Percentiles rank a stretch among this genome's conserved stretches.
Evolutionary conservation across 1,140 invertebrate species (phyloP).

Genomic region (Vanessa atalanta): DNA sequence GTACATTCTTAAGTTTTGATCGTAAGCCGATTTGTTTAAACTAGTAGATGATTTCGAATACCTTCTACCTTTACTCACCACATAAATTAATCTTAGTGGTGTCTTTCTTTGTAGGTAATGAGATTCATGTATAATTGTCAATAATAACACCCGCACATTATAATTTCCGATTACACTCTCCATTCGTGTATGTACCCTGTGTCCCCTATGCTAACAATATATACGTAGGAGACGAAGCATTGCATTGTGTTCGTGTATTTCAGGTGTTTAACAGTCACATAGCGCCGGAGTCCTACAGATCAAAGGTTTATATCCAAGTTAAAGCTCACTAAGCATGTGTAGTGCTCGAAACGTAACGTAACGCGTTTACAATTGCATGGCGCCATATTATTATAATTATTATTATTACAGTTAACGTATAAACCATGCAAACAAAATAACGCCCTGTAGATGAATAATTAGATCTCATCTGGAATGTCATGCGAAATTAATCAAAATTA

Average conservation of each 20-base stretch:
- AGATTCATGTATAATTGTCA: background rate
- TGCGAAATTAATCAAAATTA: slow-evolving; percentile 27
- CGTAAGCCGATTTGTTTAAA: background rate
- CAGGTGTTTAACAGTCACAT: slow-evolving; percentile 96
- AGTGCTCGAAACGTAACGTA: slow-evolving; percentile 52
- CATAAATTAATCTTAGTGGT: background rate
- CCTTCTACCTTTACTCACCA: background rate
- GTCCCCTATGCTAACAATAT: slow-evolving; percentile 13
- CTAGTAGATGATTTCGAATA: background rate
- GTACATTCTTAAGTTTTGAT: background rate
- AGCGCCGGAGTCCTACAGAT: slow-evolving; percentile 93
- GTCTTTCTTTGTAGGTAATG: slow-evolving; percentile 1
- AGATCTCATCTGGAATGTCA: slow-evolving; percentile 30
- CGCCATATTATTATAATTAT: background rate
- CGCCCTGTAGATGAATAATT: slow-evolving; percentile 15
- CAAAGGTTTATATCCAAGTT: slow-evolving; percentile 87
- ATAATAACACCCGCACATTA: slow-evolving; percentile 5
- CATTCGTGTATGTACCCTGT: background rate
- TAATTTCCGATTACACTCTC: background rate
- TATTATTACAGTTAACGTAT: background rate
- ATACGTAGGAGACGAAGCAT: slow-evolving; percentile 54
- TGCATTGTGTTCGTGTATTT: slow-evolving; percentile 80
- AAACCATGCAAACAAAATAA: slow-evolving; percentile 23
- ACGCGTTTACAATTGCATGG: slow-evolving; percentile 34
- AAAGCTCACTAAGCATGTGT: slow-evolving; percentile 76